phyloP scores from a whole-genome alignment of 2,888 invertebrate genomes.

The Ypsolopha sequella region DNA sequence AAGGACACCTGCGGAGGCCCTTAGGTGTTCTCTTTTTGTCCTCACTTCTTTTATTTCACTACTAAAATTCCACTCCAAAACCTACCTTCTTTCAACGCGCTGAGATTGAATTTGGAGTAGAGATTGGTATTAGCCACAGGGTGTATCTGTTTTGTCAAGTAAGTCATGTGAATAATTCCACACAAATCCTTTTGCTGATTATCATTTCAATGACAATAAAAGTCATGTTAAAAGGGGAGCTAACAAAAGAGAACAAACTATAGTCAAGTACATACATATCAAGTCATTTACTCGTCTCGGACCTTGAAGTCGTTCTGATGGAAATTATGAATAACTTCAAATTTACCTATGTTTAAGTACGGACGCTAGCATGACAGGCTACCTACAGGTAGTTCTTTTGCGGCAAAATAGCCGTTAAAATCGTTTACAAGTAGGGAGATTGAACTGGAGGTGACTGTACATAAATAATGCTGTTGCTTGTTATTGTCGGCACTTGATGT shows the following conservation, averaged over 20 bases:
- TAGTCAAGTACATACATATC: background rate
- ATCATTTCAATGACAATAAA: slow-evolving; percentile 66
- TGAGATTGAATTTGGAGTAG: slow-evolving; percentile 8
- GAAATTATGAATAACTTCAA: no score
- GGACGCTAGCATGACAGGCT: no score
- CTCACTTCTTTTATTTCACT: slow-evolving; percentile 13
- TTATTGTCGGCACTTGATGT: no score
- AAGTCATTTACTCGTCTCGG: background rate
- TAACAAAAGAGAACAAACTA: slow-evolving; percentile 30
- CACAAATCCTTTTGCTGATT: slow-evolving; percentile 64
- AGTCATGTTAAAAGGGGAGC: slow-evolving; percentile 43
- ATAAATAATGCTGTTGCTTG: no score
- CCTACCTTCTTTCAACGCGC: slow-evolving; percentile 13
- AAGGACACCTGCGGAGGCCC: slow-evolving; percentile 57
- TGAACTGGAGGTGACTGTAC: no score
- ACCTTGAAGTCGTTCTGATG: background rate
- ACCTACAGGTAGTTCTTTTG: no score
- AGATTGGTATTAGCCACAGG: slow-evolving; percentile 49
- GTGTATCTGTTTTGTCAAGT: slow-evolving; percentile 62
- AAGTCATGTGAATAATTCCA: slow-evolving; percentile 59
- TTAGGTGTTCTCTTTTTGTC: slow-evolving; percentile 50
- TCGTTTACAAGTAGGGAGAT: no score
- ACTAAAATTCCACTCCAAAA: slow-evolving; percentile 9
- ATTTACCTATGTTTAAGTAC: no score
- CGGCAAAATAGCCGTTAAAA: no score